Evolutionary conservation across 2,113 vertebrate species (phyloP).

Genomic region (Toxotes chatareus): DNA sequence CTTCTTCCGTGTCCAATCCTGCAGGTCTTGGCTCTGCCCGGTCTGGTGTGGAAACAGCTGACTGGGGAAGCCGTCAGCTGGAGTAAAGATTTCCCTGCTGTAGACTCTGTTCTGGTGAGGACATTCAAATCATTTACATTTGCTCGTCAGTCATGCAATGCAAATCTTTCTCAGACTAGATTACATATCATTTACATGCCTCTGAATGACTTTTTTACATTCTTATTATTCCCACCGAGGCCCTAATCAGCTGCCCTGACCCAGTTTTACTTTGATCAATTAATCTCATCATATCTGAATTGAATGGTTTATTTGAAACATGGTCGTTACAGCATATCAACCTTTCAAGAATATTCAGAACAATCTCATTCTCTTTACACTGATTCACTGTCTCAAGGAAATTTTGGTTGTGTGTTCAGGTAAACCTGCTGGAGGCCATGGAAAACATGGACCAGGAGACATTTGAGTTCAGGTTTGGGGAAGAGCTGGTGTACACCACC

Average conservation of each 20-base stretch:
- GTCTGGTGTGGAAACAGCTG: slow-evolving; percentile 97
- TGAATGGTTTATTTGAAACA: background rate
- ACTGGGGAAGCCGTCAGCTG: slow-evolving; percentile 95
- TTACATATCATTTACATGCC: too few relatives aligned
- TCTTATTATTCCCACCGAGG: background rate
- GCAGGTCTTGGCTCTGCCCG: slow-evolving; percentile 95
- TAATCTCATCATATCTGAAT: background rate
- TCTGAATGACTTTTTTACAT: background rate
- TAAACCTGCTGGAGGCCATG: slow-evolving; percentile 96
- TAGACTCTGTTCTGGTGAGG: slow-evolving; percentile 96
- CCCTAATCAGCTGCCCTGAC: background rate
- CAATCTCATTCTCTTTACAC: too few relatives aligned
- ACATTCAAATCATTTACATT: slow-evolving; percentile 17
- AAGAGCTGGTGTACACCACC: slow-evolving; percentile 94
- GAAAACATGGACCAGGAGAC: slow-evolving; percentile 96
- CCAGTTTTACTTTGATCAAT: background rate
- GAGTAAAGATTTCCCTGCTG: slow-evolving; percentile 95
- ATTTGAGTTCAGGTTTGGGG: slow-evolving; percentile 96
- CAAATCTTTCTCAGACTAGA: background rate
- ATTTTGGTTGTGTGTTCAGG: slow-evolving; percentile 81
- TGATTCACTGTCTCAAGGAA: background rate
- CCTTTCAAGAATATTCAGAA: background rate
- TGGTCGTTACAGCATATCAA: too few relatives aligned
- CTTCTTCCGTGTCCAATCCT: slow-evolving; percentile 1
- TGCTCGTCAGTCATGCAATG: background rate